A percentile compares a stretch with the other conserved stretches of the same genome.
phyloP scores from a whole-genome alignment of 2,888 invertebrate species.

The Aradus depressus region DNA sequence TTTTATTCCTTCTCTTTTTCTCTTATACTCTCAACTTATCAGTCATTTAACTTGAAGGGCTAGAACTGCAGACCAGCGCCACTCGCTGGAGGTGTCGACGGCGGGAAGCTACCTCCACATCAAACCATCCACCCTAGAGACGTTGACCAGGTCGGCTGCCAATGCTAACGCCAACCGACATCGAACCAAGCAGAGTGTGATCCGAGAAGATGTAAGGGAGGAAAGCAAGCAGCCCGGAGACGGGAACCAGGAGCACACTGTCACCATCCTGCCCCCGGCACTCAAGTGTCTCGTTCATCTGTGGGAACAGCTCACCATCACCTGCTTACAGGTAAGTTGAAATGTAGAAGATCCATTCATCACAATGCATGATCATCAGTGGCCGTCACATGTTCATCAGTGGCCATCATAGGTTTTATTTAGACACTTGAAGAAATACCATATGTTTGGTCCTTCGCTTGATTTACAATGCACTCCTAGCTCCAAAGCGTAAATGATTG shows the following conservation, averaged over 20 bases:
- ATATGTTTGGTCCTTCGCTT: neutral
- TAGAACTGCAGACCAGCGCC: conserved; percentile 60
- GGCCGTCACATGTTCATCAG: no score
- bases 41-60: conserved; percentile 36
- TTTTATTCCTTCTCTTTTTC: neutral
- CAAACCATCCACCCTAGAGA: conserved; percentile 65
- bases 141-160: conserved; percentile 62
- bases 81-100: conserved; percentile 74
- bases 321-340: conserved; percentile 51
- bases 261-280: conserved; percentile 74
- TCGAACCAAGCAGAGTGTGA: conserved; percentile 39
- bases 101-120: conserved; percentile 61
- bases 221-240: conserved; percentile 2
- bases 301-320: conserved; percentile 75
- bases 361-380: no score
- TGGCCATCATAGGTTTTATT: neutral
- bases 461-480: neutral
- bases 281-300: conserved; percentile 74
- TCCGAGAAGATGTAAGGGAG: conserved; percentile 35
- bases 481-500: no score
- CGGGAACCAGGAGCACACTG: conserved; percentile 42
- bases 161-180: conserved; percentile 66
- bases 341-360: neutral
- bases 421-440: neutral
- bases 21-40: neutral